Percentiles rank a stretch among this genome's conserved stretches.
Evolutionary conservation across 2,888 invertebrate species (phyloP).

Genomic region (Drosophila algonquin): DNA sequence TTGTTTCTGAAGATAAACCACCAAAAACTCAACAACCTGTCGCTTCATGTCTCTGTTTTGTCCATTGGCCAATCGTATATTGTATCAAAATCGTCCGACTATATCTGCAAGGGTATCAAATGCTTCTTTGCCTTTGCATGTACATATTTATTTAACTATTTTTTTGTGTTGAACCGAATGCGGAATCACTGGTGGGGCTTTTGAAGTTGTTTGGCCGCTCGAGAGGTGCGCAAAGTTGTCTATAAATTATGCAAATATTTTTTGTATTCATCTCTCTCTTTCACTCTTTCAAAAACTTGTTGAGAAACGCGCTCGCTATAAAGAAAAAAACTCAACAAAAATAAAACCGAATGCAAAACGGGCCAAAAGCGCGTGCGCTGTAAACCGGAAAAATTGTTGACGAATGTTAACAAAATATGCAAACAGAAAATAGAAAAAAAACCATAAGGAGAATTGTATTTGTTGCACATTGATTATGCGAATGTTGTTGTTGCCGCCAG

Average conservation of each 20-base stretch:
- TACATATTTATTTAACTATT: constrained; percentile 3
- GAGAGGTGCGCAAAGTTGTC: constrained; percentile 39
- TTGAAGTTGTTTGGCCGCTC: constrained; percentile 30
- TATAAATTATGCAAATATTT: constrained; percentile 64
- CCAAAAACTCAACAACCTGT: too few relatives aligned
- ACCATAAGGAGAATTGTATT: constrained; percentile 11
- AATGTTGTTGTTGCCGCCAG: constrained; percentile 49
- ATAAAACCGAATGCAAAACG: constrained; percentile 38
- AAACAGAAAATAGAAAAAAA: constrained; percentile 42
- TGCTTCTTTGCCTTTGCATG: neutral
- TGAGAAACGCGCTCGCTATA: constrained; percentile 9
- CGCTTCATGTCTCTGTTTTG: neutral
- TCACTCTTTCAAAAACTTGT: constrained; percentile 27
- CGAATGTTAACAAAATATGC: constrained; percentile 69
- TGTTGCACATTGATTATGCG: constrained; percentile 67
- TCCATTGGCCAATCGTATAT: neutral
- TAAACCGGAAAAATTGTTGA: constrained; percentile 69
- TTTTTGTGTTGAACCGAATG: constrained; percentile 24
- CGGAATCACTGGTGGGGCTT: constrained; percentile 38
- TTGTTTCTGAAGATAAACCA: neutral
- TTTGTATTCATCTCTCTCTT: constrained; percentile 1
- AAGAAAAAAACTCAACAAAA: constrained; percentile 15
- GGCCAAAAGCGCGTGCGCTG: constrained; percentile 59
- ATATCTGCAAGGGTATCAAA: neutral
- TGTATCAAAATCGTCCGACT: neutral